phyloP scores from a whole-genome alignment of 2,888 invertebrate genomes.

The Phyto melanocephala region DNA sequence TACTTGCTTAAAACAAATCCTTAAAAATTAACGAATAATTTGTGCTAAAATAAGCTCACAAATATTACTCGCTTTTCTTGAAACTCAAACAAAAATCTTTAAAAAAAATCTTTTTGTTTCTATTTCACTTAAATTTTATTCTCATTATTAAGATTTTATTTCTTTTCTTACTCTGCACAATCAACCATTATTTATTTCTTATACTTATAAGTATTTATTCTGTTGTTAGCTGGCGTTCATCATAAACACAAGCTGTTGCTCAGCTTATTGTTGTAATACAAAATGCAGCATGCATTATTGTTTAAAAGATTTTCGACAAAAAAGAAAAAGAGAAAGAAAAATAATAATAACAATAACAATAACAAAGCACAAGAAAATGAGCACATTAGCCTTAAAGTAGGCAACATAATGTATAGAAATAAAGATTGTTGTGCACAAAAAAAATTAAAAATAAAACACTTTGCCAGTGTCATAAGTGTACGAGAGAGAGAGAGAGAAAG shows the following conservation, averaged over 20 bases:
- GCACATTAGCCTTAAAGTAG: conserved; percentile 65
- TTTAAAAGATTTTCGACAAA: conserved; percentile 8
- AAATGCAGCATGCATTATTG: conserved; percentile 41
- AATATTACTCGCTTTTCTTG: neutral
- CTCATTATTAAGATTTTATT: conserved; percentile 6
- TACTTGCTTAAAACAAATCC: no score
- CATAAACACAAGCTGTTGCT: conserved; percentile 37
- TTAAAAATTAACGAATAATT: neutral
- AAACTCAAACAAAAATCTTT: neutral
- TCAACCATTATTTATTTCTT: neutral
- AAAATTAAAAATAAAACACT: neutral
- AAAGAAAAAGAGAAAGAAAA: neutral
- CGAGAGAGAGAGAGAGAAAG: neutral
- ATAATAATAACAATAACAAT: neutral
- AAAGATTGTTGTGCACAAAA: neutral
- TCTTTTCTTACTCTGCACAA: neutral
- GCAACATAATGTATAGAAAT: conserved; percentile 41
- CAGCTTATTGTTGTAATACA: conserved; percentile 19
- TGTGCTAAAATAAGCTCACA: neutral
- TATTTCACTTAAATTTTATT: neutral
- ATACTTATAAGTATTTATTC: neutral
- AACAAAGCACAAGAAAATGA: conserved; percentile 39
- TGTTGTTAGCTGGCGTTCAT: neutral
- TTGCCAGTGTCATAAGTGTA: neutral
- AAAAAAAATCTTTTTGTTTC: neutral